These are phyloP conservation scores for Cladopsammia gracilis DNA, from an alignment of 64 coral and sea anemone genomes.

Conservation along the genomic window DNA sequence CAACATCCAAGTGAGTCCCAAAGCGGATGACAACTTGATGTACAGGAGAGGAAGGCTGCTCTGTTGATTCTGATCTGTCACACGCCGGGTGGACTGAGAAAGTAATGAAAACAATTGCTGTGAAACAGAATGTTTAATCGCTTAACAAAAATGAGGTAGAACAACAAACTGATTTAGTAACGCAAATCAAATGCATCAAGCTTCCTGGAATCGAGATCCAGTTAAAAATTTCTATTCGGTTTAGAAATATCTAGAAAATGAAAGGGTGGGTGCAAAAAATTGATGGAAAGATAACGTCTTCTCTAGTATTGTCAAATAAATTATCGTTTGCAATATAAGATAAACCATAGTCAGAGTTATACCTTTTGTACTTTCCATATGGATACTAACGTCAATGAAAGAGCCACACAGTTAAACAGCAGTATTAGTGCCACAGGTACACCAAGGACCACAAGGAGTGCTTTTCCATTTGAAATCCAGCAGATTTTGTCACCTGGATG, in stretches of 20 bases:
- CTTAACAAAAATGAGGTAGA: no score
- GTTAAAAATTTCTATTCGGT: no score
- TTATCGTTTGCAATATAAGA: no score
- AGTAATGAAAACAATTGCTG: background rate
- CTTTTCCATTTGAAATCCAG: constrained; percentile 23
- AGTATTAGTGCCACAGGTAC: background rate
- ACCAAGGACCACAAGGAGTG: background rate
- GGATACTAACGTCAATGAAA: background rate
- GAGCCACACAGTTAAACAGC: background rate
- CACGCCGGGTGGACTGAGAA: constrained; percentile 41
- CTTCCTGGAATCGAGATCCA: no score
- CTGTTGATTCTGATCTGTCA: constrained; percentile 30
- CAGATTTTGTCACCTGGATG: background rate
- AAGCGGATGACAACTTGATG: constrained; percentile 67
- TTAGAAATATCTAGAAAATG: no score
- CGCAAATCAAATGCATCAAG: no score
- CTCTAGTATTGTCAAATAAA: no score
- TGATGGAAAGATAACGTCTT: no score
- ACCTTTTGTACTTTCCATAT: constrained; percentile 35
- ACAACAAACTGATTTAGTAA: no score
- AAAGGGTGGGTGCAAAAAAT: no score
- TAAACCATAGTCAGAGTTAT: no score
- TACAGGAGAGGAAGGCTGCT: constrained; percentile 50
- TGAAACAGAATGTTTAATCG: no score
- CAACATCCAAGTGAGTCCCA: constrained; percentile 80